Percentiles rank a stretch among this genome's conserved stretches.
Evolutionary conservation across 2,888 invertebrate genomes (phyloP).

Genomic region (Drosophila hamatofila): DNA sequence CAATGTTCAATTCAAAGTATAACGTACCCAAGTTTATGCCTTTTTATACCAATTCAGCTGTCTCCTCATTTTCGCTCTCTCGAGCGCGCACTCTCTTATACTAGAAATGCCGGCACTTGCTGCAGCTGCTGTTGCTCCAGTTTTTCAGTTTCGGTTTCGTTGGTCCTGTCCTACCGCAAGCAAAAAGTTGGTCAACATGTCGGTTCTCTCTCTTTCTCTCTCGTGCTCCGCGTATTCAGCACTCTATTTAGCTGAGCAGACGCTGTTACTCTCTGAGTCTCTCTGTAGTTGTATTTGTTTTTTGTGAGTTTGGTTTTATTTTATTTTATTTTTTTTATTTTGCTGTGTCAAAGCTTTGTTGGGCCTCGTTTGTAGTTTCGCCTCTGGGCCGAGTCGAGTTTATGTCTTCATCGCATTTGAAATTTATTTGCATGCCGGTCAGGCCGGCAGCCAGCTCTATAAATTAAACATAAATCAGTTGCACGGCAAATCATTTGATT

Average conservation of each 20-base stretch:
- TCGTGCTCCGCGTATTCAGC: conserved; percentile 50
- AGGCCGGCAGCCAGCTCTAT: conserved; percentile 71
- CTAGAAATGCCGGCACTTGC: conserved; percentile 46
- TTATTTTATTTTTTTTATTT: background rate
- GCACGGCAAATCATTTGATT: conserved; percentile 77
- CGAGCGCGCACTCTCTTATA: conserved; percentile 50
- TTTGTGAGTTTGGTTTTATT: conserved; percentile 31
- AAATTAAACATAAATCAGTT: conserved; percentile 78
- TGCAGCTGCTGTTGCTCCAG: conserved; percentile 49
- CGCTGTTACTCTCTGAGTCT: background rate
- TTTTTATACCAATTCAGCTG: conserved; percentile 21
- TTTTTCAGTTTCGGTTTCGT: conserved; percentile 36
- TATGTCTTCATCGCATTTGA: conserved; percentile 72
- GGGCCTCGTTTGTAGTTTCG: conserved; percentile 52
- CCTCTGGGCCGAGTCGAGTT: conserved; percentile 58
- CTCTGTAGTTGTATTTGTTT: background rate
- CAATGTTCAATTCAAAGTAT: conserved; percentile 6
- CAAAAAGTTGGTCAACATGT: conserved; percentile 62
- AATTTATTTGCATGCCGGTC: conserved; percentile 78
- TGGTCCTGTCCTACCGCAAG: conserved; percentile 66
- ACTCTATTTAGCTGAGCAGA: conserved; percentile 21
- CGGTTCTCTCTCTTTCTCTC: conserved; percentile 10
- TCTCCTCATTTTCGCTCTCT: background rate
- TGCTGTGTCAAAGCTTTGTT: conserved; percentile 41
- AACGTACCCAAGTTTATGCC: conserved; percentile 28